A percentile compares a stretch with the other conserved stretches of the same genome.
Evolutionary conservation across 2,797 vertebrate genomes (phyloP).

Genomic region (Sebastiscus tertius): DNA sequence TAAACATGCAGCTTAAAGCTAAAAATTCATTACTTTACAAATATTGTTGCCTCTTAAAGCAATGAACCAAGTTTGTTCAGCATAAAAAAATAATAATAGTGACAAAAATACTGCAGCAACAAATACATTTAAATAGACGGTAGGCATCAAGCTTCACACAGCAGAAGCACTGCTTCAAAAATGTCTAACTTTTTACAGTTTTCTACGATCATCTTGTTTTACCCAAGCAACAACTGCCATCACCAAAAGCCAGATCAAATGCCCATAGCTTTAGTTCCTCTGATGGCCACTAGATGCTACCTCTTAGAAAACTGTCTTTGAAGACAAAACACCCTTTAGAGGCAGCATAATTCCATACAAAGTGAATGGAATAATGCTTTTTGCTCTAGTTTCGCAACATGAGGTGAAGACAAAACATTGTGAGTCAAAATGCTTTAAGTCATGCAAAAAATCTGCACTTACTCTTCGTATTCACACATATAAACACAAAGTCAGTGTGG

Average conservation of each 20-base stretch:
- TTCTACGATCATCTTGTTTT: background rate
- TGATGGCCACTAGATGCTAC: background rate
- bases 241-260: background rate
- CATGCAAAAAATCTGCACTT: background rate
- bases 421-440: background rate
- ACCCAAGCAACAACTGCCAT: background rate
- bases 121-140: background rate
- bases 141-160: background rate
- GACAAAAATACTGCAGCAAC: background rate
- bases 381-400: background rate
- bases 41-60: background rate
- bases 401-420: background rate
- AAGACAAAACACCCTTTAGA: background rate
- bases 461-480: background rate
- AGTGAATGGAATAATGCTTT: background rate
- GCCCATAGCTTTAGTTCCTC: background rate
- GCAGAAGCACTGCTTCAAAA: background rate
- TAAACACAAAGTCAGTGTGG: background rate
- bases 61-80: background rate
- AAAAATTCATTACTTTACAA: background rate
- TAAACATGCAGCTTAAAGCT: slow-evolving; percentile 2
- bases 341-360: background rate
- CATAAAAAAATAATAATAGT: background rate
- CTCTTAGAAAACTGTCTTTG: background rate
- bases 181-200: background rate